phyloP scores from a whole-genome alignment of 2,888 invertebrate genomes.

The Drosophila formosana region DNA sequence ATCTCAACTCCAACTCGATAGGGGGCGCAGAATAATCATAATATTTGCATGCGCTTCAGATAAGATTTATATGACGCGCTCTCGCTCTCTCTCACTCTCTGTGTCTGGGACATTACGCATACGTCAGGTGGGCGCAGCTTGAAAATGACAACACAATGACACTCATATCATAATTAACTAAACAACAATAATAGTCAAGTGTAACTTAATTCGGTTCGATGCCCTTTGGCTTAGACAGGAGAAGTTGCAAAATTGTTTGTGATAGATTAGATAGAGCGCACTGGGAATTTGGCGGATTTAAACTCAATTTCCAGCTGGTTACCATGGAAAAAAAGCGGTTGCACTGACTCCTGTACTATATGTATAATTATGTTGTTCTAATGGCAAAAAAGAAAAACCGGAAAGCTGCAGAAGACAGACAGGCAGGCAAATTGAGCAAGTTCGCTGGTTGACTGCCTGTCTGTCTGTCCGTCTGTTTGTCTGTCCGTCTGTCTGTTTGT shows the following conservation, averaged over 20 bases:
- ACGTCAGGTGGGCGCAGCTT: slow-evolving; percentile 41
- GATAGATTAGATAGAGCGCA: slow-evolving; percentile 30
- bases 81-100: not conserved
- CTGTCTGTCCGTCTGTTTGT: slow-evolving; percentile 12
- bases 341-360: slow-evolving; percentile 6
- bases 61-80: slow-evolving; percentile 32
- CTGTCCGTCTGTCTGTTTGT: slow-evolving; percentile 5
- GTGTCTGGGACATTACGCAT: slow-evolving; percentile 50
- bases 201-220: slow-evolving; percentile 21
- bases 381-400: slow-evolving; percentile 47
- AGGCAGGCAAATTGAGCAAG: slow-evolving; percentile 47
- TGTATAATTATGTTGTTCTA: slow-evolving; percentile 64
- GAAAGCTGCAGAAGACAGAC: slow-evolving; percentile 39
- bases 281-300: not conserved
- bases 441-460: slow-evolving; percentile 35
- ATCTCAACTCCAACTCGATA: not conserved
- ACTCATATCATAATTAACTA: not conserved
- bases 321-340: slow-evolving; percentile 18
- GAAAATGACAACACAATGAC: slow-evolving; percentile 34
- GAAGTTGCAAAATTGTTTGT: slow-evolving; percentile 3
- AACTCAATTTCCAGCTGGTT: not conserved
- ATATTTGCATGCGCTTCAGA: slow-evolving; percentile 42
- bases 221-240: slow-evolving; percentile 6
- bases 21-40: slow-evolving; percentile 18
- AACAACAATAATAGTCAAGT: slow-evolving; percentile 32